A percentile compares a stretch with the other conserved stretches of the same genome.
phyloP scores from a whole-genome alignment of 2,797 vertebrate genomes.

The Rhincodon typus region DNA sequence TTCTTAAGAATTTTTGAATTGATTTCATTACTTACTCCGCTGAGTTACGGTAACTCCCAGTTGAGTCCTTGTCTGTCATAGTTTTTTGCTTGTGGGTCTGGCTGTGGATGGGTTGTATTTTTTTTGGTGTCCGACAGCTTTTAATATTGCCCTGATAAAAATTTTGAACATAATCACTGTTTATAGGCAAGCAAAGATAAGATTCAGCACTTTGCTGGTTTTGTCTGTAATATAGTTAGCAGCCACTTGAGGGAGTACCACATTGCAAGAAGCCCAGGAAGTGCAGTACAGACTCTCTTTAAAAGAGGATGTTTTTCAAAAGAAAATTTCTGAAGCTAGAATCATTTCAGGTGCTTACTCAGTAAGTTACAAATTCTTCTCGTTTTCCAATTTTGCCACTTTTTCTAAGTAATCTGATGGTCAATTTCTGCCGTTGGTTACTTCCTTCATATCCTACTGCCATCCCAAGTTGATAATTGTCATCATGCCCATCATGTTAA shows the following conservation, averaged over 20 bases:
- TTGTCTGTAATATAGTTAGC: not conserved
- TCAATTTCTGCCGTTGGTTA: not conserved
- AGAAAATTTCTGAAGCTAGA: not conserved
- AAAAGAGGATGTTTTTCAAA: not conserved
- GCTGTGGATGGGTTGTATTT: not conserved
- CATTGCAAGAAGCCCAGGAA: not conserved
- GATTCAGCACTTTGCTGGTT: too few relatives aligned
- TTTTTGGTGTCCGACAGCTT: not conserved
- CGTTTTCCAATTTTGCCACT: not conserved
- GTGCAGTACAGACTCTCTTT: not conserved
- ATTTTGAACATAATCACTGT: not conserved
- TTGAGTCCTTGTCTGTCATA: not conserved
- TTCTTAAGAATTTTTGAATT: not conserved
- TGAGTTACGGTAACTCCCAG: not conserved
- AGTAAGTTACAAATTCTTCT: not conserved
- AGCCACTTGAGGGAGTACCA: slow-evolving; percentile 32
- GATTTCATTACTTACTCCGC: not conserved
- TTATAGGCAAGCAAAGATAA: not conserved
- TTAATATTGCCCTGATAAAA: not conserved
- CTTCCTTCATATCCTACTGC: not conserved
- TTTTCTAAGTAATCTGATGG: too few relatives aligned
- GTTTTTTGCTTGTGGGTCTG: too few relatives aligned
- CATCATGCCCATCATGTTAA: not conserved
- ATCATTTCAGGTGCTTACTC: not conserved
- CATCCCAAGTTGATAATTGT: not conserved